phyloP scores from a whole-genome alignment of 1,140 invertebrate species.

The Chrysomallon squamiferum region DNA sequence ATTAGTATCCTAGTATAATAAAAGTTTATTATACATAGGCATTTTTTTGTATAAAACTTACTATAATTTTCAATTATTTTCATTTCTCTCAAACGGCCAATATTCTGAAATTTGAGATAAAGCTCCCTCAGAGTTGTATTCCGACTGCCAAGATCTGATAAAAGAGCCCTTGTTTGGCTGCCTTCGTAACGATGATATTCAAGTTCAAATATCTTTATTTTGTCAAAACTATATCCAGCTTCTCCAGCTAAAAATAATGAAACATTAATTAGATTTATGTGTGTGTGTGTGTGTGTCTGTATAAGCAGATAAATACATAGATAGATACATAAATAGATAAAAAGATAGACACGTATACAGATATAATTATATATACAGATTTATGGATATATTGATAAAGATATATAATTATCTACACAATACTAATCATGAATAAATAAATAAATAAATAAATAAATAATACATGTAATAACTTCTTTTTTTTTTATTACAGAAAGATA shows the following conservation, averaged over 20 bases:
- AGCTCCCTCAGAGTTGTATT: slow-evolving; percentile 31
- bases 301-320: too few species aligned
- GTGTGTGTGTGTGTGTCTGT: too few species aligned
- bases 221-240: slow-evolving; percentile 25
- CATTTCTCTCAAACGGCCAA: slow-evolving; percentile 28
- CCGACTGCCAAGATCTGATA: slow-evolving; percentile 36
- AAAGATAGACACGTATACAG: too few species aligned
- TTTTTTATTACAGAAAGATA: too few species aligned
- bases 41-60: slow-evolving; percentile 18
- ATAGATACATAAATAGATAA: too few species aligned
- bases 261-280: too few species aligned
- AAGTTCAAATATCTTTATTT: slow-evolving; percentile 28
- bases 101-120: slow-evolving; percentile 29
- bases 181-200: slow-evolving; percentile 20
- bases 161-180: slow-evolving; percentile 29
- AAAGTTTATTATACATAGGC: neutral
- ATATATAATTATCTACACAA: too few species aligned
- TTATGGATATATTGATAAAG: too few species aligned
- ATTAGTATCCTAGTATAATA: neutral
- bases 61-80: slow-evolving; percentile 34
- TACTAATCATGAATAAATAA: too few species aligned
- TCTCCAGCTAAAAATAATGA: slow-evolving; percentile 31
- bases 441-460: too few species aligned
- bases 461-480: too few species aligned
- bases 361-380: too few species aligned